A percentile compares a stretch with the other conserved stretches of the same genome.
Evolutionary conservation across 2,888 invertebrate species (phyloP).

Genomic region (Nemotelus pantherinus): DNA sequence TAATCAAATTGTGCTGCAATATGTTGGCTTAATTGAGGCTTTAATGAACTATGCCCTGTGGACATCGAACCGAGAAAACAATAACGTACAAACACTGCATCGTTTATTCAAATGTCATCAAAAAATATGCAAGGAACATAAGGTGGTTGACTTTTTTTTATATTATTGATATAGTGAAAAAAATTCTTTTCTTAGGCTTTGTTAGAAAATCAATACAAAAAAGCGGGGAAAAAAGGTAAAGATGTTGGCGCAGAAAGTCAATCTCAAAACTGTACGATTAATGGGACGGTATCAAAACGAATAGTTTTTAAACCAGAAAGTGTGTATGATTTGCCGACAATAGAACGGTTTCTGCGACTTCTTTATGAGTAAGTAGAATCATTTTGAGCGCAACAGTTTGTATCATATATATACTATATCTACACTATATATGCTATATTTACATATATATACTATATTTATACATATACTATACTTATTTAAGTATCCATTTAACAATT

Average conservation of each 20-base stretch:
- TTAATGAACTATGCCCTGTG: slow-evolving; percentile 70
- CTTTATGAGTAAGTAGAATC: slow-evolving; percentile 58
- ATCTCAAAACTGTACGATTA: slow-evolving; percentile 57
- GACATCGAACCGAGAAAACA: slow-evolving; percentile 65
- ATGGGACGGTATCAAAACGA: slow-evolving; percentile 57
- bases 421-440: neutral
- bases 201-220: slow-evolving; percentile 47
- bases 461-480: no score
- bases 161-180: no score
- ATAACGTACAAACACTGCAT: slow-evolving; percentile 65
- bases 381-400: neutral
- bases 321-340: slow-evolving; percentile 60
- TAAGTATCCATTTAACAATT: no score
- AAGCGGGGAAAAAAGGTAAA: slow-evolving; percentile 52
- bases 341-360: slow-evolving; percentile 59
- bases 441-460: no score
- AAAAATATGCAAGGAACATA: slow-evolving; percentile 56
- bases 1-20: slow-evolving; percentile 68
- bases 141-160: slow-evolving; percentile 50
- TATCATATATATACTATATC: neutral
- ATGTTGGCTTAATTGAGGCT: slow-evolving; percentile 71
- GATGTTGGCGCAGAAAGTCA: slow-evolving; percentile 51
- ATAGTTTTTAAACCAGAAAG: slow-evolving; percentile 58
- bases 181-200: slow-evolving; percentile 39
- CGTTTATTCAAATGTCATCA: slow-evolving; percentile 68